phyloP scores from a whole-genome alignment of 1,140 invertebrate genomes.

The Stratiolaelaps scimitus region DNA sequence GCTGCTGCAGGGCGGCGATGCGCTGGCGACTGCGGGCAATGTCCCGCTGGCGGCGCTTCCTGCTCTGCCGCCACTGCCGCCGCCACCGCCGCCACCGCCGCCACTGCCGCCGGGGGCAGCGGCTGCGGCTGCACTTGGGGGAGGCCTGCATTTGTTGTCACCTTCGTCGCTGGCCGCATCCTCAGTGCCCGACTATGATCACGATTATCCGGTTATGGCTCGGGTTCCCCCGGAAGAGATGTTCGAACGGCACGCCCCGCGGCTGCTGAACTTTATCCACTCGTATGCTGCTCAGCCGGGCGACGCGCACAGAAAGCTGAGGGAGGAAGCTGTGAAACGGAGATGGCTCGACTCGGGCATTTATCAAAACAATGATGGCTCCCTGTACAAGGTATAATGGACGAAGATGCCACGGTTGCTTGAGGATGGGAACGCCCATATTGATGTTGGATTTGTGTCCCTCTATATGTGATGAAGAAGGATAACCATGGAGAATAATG shows the following conservation, averaged over 20 bases:
- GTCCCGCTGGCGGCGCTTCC: too few relatives aligned
- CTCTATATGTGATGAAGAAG: too few relatives aligned
- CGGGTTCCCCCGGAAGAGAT: slow-evolving; percentile 10
- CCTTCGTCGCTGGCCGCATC: too few relatives aligned
- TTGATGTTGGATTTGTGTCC: not conserved
- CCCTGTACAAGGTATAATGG: slow-evolving; percentile 12
- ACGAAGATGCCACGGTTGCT: too few relatives aligned
- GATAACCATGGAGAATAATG: not conserved
- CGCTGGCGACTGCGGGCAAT: too few relatives aligned
- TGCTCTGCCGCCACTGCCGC: too few relatives aligned
- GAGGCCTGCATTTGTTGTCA: too few relatives aligned
- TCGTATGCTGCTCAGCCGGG: not conserved
- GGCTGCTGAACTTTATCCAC: not conserved
- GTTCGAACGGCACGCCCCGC: slow-evolving; percentile 12
- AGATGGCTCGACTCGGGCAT: slow-evolving; percentile 19
- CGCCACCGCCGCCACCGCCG: too few relatives aligned
- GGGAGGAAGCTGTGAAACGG: slow-evolving; percentile 1
- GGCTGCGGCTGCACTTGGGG: too few relatives aligned
- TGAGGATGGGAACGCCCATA: too few relatives aligned
- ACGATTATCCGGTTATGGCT: slow-evolving; percentile 14
- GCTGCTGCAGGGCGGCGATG: too few relatives aligned
- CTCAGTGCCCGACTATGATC: slow-evolving; percentile 16
- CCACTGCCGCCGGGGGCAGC: too few relatives aligned
- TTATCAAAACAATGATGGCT: not conserved
- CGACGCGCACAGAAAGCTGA: not conserved